phyloP scores from a whole-genome alignment of 2,113 vertebrate genomes.

The Microcebus tavaratra region DNA sequence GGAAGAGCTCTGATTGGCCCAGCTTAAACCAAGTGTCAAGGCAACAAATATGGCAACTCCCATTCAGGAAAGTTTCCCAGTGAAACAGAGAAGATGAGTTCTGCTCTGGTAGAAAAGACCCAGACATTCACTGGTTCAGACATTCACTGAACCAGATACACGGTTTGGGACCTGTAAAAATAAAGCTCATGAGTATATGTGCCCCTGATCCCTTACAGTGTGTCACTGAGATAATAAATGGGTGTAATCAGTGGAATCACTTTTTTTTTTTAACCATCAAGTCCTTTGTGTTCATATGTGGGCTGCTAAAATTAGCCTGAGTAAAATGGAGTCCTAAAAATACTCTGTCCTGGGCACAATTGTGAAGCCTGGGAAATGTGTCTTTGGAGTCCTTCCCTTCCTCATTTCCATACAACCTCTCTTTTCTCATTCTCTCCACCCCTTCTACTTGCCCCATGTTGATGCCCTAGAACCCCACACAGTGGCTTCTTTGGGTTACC shows the following conservation, averaged over 20 bases:
- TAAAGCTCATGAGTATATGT: accelerated
- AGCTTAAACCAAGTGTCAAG: background rate
- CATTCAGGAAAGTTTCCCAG: background rate
- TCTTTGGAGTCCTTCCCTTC: no score
- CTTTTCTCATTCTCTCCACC: background rate
- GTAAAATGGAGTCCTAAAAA: background rate
- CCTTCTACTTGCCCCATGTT: background rate
- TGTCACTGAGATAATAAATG: background rate
- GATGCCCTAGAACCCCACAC: background rate
- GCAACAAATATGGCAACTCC: background rate
- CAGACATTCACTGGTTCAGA: background rate
- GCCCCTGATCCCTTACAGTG: background rate
- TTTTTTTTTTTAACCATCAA: background rate
- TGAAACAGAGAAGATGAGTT: background rate
- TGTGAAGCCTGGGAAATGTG: background rate
- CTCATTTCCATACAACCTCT: background rate
- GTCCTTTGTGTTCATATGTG: background rate
- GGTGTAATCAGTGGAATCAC: background rate
- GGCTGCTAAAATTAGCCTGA: background rate
- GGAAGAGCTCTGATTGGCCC: background rate
- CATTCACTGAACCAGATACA: background rate
- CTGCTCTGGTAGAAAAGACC: background rate
- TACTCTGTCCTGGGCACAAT: no score
- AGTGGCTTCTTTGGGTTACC: no score
- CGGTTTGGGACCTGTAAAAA: background rate